phyloP scores from a whole-genome alignment of 2,113 vertebrate genomes.

The Agapornis roseicollis region DNA sequence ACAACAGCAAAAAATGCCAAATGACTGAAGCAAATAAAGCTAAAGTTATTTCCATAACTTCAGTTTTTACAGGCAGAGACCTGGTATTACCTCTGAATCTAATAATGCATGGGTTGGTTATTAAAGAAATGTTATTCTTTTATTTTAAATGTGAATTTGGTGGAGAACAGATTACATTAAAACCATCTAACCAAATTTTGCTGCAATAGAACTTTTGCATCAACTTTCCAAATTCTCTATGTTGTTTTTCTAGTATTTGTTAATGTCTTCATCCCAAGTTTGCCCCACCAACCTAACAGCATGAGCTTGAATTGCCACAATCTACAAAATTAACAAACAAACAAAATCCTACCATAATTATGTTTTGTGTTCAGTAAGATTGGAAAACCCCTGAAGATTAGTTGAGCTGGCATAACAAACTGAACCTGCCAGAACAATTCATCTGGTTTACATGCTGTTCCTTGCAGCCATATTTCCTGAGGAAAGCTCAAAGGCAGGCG shows the following conservation, averaged over 20 bases:
- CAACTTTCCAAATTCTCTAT: background rate
- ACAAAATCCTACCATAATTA: background rate
- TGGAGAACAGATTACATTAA: background rate
- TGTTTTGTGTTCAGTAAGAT: background rate
- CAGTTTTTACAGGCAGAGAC: background rate
- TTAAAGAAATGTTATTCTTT: background rate
- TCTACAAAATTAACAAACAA: background rate
- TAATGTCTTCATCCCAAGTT: background rate
- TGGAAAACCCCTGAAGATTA: background rate
- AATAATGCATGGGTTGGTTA: background rate
- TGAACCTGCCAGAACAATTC: constrained; percentile 1
- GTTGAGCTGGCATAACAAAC: background rate
- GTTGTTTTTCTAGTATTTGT: background rate
- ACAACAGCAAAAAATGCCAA: background rate
- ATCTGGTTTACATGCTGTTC: background rate
- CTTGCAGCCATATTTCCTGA: background rate
- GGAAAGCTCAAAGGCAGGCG: background rate
- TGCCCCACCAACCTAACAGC: background rate
- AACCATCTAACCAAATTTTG: background rate
- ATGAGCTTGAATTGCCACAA: background rate
- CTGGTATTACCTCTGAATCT: background rate
- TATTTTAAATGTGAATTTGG: background rate
- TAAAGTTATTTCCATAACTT: background rate
- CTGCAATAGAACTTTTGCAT: background rate
- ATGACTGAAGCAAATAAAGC: background rate